Conservation (phyloP, 2,888 invertebrate species). For the Tachina fera region DNA sequence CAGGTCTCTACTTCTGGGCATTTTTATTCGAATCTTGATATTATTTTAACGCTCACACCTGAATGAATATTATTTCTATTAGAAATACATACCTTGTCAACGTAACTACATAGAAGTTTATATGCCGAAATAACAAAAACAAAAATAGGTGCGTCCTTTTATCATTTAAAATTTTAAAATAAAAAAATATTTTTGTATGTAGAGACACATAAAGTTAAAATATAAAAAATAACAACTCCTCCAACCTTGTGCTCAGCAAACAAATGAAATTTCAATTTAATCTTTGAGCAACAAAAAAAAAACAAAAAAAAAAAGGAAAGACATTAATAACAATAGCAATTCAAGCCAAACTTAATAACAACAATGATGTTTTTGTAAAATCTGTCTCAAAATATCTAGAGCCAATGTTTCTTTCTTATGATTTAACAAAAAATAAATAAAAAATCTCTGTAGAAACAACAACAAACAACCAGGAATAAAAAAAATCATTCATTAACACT, state of each 20-base stretch:
- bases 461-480: constrained; percentile 56
- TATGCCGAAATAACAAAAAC: constrained; percentile 24
- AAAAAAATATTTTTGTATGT: constrained; percentile 40
- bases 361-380: constrained; percentile 60
- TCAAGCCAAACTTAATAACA: constrained; percentile 44
- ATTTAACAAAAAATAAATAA: constrained; percentile 18
- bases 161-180: constrained; percentile 47
- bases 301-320: constrained; percentile 1
- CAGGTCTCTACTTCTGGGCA: background rate
- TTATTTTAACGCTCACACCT: constrained; percentile 73
- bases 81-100: constrained; percentile 80
- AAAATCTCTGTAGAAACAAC: constrained; percentile 35
- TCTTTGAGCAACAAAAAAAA: constrained; percentile 59
- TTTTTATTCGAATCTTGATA: constrained; percentile 72
- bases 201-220: constrained; percentile 46
- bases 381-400: constrained; percentile 50
- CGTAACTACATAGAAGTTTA: constrained; percentile 49
- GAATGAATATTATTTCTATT: constrained; percentile 78
- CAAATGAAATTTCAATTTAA: constrained; percentile 64
- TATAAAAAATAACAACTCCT: constrained; percentile 67
- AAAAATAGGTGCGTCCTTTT: constrained; percentile 74
- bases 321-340: constrained; percentile 56
- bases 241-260: constrained; percentile 75
- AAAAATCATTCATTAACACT: constrained; percentile 57
- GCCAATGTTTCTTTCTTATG: constrained; percentile 22